Evolutionary conservation across 2,797 vertebrate genomes (phyloP).

Genomic region (Bovichtus variegatus): DNA sequence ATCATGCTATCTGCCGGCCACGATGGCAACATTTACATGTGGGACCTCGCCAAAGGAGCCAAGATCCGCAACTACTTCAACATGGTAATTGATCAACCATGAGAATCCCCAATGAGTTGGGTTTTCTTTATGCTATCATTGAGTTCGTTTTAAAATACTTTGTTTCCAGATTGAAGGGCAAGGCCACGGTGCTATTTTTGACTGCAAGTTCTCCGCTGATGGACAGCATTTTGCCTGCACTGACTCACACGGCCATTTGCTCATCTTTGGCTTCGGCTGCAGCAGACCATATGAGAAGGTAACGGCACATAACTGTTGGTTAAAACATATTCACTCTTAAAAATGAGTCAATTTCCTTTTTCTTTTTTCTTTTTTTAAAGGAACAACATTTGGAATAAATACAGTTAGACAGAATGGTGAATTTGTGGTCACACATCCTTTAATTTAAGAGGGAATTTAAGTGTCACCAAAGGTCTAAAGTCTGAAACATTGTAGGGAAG

Average conservation of each 20-base stretch:
- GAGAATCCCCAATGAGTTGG: background rate
- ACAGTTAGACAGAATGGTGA: background rate
- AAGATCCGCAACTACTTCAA: slow-evolving; percentile 99
- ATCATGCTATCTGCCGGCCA: slow-evolving; percentile 97
- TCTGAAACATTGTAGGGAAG: background rate
- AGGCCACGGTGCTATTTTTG: slow-evolving; percentile 97
- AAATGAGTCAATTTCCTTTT: background rate
- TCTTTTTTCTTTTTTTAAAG: slow-evolving; percentile 1
- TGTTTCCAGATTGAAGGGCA: slow-evolving; percentile 95
- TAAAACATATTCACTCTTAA: background rate
- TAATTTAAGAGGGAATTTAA: no score
- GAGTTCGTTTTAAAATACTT: slow-evolving; percentile 5
- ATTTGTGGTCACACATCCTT: background rate
- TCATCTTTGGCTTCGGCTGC: slow-evolving; percentile 97
- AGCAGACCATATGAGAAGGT: slow-evolving; percentile 97
- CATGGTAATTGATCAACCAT: slow-evolving; percentile 87
- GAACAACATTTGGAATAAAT: background rate
- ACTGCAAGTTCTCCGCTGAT: slow-evolving; percentile 98
- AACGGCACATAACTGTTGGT: background rate
- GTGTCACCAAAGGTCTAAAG: background rate
- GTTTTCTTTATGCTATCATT: background rate
- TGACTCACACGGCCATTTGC: slow-evolving; percentile 97
- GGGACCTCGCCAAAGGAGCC: slow-evolving; percentile 94
- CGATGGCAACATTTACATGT: slow-evolving; percentile 97
- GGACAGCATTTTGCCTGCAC: slow-evolving; percentile 98